Evolutionary conservation across 2,888 invertebrate genomes (phyloP), one percentile per base, ranked within the genome.

Genomic region (Melieria omissa): DNA sequence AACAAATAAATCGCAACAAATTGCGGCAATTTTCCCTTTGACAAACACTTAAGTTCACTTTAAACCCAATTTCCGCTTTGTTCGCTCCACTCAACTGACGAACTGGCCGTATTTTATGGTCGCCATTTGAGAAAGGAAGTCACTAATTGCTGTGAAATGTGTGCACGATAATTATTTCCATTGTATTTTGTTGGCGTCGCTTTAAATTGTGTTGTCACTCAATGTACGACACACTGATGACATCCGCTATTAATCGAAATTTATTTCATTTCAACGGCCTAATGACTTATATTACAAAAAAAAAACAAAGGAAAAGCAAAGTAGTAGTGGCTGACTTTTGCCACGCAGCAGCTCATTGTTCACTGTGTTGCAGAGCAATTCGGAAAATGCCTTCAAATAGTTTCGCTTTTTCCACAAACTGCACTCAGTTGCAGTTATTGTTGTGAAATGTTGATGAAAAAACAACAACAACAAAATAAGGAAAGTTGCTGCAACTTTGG

Each of bases 231-330:
- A 29, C 29, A 3, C 44, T 68, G 68, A 68, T 61, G 68, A 61
- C 68, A 68, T 68, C 68, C 68, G 60, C 68, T 61, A 62, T 68
- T 68, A 68, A 68, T 46, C 10, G 55, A 8, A 63, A 63, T 70
- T 70, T 70, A 64, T 64, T 55, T 63, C 63, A n/a, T 55, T 29
- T 44, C 29, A 57, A 16, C 52, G 54, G 57, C 57, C 63, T 70
- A 64, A 55, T 64, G 70, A 49, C 57, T 58, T 60, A 47, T 42
- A 60, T 45, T 45, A 42, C 57, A 29, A n/a, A 29, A 49, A 49
- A 49, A 10, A 57, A 57, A 57, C 10, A 57, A 14, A 14, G 9
- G 8, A 14, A 29, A 29, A 58, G 5, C 16, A 29, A 9, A 6
- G n/a, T 29, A 58, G 58, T 5, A 58, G 12, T 16, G 29, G 29